These are phyloP conservation scores for Kryptolebias marmoratus DNA, from an alignment of 2,113 vertebrate species.

Conservation along the genomic window DNA sequence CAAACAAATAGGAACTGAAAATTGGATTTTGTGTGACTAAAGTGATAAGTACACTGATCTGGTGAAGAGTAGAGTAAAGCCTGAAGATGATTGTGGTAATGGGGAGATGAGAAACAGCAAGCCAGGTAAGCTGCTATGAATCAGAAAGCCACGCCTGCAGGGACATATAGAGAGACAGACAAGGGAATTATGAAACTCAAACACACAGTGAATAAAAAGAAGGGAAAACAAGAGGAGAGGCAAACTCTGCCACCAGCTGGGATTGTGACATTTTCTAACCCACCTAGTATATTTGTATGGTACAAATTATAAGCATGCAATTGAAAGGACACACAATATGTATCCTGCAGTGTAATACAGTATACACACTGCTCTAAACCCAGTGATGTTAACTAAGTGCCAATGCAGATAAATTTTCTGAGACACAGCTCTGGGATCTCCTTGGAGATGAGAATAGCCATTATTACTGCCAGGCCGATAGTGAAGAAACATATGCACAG, in stretches of 20 bases:
- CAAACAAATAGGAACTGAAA: not conserved
- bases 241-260: not conserved
- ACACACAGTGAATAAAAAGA: not conserved
- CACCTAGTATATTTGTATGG: not conserved
- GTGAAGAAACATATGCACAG: constrained; percentile 65
- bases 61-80: not conserved
- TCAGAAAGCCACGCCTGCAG: not conserved
- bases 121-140: not conserved
- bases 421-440: constrained; percentile 26
- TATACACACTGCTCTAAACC: constrained; percentile 8
- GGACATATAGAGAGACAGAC: not conserved
- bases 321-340: not conserved
- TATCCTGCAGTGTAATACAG: not conserved
- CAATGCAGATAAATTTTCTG: constrained; percentile 34
- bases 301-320: not conserved
- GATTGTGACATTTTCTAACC: not conserved
- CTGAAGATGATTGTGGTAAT: not conserved
- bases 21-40: not conserved
- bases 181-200: not conserved
- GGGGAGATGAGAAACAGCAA: not conserved
- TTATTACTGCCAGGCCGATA: constrained; percentile 59
- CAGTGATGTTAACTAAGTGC: constrained; percentile 25
- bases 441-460: constrained; percentile 60
- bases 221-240: not conserved
- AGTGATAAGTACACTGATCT: not conserved